phyloP scores from a whole-genome alignment of 2,888 invertebrate species.

The Eupithecia pulchellata region DNA sequence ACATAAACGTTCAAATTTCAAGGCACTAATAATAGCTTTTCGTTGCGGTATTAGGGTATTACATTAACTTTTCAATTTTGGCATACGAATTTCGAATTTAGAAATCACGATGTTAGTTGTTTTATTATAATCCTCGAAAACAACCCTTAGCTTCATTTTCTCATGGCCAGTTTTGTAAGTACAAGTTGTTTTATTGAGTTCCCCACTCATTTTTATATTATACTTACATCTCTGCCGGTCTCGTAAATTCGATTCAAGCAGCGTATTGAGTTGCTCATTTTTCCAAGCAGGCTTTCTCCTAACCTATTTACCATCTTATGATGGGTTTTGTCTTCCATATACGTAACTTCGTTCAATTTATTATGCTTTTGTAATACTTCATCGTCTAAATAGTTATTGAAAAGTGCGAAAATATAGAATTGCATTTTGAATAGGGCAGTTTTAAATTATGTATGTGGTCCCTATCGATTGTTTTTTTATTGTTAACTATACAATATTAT shows the following conservation, averaged over 20 bases:
- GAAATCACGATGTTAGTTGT: neutral
- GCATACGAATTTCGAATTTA: neutral
- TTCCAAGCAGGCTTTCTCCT: constrained; percentile 31
- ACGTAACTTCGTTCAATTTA: constrained; percentile 2
- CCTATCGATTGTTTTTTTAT: neutral
- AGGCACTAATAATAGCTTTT: neutral
- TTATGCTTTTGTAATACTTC: neutral
- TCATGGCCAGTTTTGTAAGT: neutral
- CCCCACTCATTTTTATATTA: neutral
- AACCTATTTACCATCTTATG: constrained; percentile 28
- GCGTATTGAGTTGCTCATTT: constrained; percentile 25
- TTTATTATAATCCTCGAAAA: neutral
- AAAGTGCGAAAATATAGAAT: neutral
- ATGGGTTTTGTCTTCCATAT: constrained; percentile 26
- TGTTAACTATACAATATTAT: neutral
- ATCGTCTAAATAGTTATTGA: neutral
- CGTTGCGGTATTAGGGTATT: neutral
- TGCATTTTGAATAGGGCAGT: neutral
- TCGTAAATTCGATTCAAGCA: constrained; percentile 25
- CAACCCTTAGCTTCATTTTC: neutral
- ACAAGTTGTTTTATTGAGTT: neutral
- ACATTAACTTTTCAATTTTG: neutral
- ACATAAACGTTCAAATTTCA: neutral
- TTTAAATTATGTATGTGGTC: neutral
- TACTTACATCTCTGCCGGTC: constrained; percentile 14